Evolutionary conservation across 2,888 invertebrate species (phyloP), one percentile per base, ranked within the genome.

Genomic region (Agrenia bidenticulata): DNA sequence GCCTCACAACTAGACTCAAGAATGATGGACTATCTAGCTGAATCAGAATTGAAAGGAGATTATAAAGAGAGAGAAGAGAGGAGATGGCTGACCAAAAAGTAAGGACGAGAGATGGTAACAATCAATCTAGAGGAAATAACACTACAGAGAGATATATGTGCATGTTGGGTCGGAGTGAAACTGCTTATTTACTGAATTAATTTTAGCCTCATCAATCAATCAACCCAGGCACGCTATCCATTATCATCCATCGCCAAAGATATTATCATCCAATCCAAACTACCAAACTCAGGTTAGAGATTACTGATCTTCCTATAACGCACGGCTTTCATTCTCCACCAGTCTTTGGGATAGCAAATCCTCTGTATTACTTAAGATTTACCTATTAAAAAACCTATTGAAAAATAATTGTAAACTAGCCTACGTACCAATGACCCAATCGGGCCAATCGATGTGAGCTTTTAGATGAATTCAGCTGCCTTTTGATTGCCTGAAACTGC

Each of bases 151-250:
- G 55, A 27, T 55, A 17, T 21, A 27, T 55, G 32, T 55, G 26
- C 55, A 51, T 23, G 24, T 26, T 15, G 26, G 13, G 24, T 61
- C 37, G 53, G 61, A 62, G 61, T 61, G 64, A 68, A 72, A 70
- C 69, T 66, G 70, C 70, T 70, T 74, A 70, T 74, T 74, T 74
- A 70, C 69, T 61, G 69, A 67, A 74, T 71, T 73, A 70, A 73
- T 74, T 74, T 74, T 74, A 72, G 70, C 64, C 74, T 74, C 72
- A 74, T 74, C 74, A 72, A 74, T 74, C 74, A 74, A 74, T 74
- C 74, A 74, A 67, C 27, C 9, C 49, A 26, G 59, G 69, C 72
- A 73, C 70, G 70, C 69, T 66, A 66, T 60, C 59, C 55, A 55
- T 55, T 56, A 64, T 67, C 57, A 39, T 45, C 24, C 56, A 54